phyloP scores from a whole-genome alignment of 2,113 vertebrate species.

The Pongo abelii region DNA sequence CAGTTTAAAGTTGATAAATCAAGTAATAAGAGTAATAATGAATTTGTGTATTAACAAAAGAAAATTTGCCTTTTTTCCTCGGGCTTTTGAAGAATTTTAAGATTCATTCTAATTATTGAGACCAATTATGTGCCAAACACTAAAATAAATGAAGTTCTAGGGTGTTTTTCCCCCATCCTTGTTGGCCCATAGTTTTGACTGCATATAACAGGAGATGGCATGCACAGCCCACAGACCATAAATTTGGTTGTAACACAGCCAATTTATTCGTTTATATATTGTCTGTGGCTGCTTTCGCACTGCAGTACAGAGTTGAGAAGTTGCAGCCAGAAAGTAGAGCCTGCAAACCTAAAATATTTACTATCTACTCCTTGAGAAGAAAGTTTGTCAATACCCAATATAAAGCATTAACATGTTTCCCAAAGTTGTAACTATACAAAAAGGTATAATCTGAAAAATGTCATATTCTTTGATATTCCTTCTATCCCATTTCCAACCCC shows the following conservation, averaged over 20 bases:
- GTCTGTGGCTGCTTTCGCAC: neutral
- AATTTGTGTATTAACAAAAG: neutral
- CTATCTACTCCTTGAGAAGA: neutral
- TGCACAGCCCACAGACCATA: neutral
- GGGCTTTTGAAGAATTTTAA: neutral
- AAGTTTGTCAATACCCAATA: neutral
- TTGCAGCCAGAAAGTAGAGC: neutral
- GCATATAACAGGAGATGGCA: neutral
- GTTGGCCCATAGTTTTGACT: neutral
- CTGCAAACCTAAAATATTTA: neutral
- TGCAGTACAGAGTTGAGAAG: neutral
- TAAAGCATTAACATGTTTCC: neutral
- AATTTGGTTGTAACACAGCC: neutral
- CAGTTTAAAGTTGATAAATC: neutral
- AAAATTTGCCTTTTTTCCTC: neutral
- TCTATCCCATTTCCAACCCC: neutral
- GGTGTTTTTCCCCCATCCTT: neutral
- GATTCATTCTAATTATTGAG: neutral
- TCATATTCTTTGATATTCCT: neutral
- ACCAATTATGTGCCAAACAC: neutral
- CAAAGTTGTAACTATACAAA: neutral
- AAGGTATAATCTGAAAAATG: neutral
- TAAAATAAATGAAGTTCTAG: neutral
- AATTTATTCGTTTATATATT: neutral
- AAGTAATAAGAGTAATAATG: neutral